Evolutionary conservation across 2,888 invertebrate genomes (phyloP), one percentile per base, ranked within the genome.

Genomic region (Branchellion lobata): DNA sequence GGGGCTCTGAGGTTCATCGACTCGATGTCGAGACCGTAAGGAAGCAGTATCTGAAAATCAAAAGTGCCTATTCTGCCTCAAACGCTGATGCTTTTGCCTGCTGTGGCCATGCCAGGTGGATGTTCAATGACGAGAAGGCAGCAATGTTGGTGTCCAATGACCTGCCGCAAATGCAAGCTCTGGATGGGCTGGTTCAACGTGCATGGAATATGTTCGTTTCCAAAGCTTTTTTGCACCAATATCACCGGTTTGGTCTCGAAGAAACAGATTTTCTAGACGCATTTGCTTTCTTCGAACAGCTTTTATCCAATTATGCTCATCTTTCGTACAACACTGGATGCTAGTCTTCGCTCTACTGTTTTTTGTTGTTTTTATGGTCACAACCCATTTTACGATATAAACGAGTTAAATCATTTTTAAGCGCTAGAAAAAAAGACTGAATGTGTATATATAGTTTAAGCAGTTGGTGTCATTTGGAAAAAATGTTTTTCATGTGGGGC

Each of bases 171-270:
- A 83, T 86, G 27, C 79, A 78, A 0, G 83, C 85, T 0, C 82
- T 88, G 73, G 85, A 87, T 78, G 81, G 81, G 14, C 84, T 86
- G 69, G 83, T 87, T 29, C 84, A 83, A 5, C 86, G 86, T 81
- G 88, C 88, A 0, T 88, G 88, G 88, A 84, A 84, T 29, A 87
- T 88, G 87, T 88, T 88, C 80, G 84, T 85, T 0, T 84, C 86
- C 0, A 82, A 86, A 65, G 88, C 88, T 0, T 88, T 87, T 81
- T 84, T 88, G n/a, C 88, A 88, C 82, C 88, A 88, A 83, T 88
- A 88, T 83, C 80, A 83, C 8, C 84, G 84, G 79, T 86, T 86
- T 83, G 88, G 87, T 11, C 80, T 88, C 31, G 82, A 82, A 1
- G 86, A 87, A 71, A 87, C 87, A 69, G 86, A 87, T 80, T 88